These are phyloP conservation scores for Drosophila monieri DNA, from an alignment of 2,888 invertebrate species.

Conservation along the genomic window DNA sequence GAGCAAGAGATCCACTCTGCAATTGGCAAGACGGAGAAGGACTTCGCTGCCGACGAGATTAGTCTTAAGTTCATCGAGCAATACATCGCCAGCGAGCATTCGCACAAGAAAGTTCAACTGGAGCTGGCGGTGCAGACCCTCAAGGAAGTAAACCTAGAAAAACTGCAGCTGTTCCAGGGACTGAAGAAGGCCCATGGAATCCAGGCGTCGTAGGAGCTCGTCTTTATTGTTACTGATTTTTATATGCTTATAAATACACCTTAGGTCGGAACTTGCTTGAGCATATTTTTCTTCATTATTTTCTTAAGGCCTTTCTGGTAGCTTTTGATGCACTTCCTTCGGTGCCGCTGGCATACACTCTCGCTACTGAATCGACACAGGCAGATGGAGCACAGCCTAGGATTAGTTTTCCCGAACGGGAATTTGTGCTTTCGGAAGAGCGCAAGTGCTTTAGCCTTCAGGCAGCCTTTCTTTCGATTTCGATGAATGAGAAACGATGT, in stretches of 20 bases:
- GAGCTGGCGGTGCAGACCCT: constrained; percentile 90
- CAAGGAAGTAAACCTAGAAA: constrained; percentile 87
- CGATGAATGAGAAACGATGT: constrained; percentile 59
- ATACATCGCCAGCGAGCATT: constrained; percentile 86
- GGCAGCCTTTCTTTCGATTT: constrained; percentile 35
- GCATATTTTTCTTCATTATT: background rate
- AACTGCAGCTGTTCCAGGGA: constrained; percentile 86
- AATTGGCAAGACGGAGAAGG: constrained; percentile 85
- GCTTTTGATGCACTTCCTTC: constrained; percentile 32
- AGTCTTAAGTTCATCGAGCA: constrained; percentile 86
- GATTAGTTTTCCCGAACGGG: background rate
- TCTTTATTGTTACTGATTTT: constrained; percentile 53
- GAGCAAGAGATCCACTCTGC: constrained; percentile 85
- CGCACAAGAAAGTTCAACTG: constrained; percentile 88
- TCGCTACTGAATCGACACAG: constrained; percentile 33
- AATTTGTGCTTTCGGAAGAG: constrained; percentile 18
- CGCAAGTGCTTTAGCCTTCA: constrained; percentile 31
- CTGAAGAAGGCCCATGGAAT: constrained; percentile 88
- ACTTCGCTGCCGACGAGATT: constrained; percentile 85
- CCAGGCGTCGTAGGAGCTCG: constrained; percentile 59
- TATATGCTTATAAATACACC: constrained; percentile 41
- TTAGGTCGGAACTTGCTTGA: constrained; percentile 13
- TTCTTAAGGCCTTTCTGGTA: constrained; percentile 16
- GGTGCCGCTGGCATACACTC: constrained; percentile 29
- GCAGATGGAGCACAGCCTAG: constrained; percentile 48